phyloP scores from a whole-genome alignment of 2,888 invertebrate genomes.

The Mesoligia furuncula region DNA sequence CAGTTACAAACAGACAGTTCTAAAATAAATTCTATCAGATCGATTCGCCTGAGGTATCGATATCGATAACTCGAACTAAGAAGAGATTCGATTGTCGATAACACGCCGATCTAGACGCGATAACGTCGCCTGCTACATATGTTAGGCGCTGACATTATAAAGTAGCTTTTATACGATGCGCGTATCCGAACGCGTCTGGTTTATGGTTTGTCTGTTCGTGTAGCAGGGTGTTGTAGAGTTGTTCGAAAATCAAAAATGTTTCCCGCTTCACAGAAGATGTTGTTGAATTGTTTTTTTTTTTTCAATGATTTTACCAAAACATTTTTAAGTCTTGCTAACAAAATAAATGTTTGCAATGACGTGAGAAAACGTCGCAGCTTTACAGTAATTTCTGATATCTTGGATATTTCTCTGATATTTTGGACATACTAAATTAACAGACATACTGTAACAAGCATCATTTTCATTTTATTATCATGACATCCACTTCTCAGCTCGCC shows the following conservation, averaged over 20 bases:
- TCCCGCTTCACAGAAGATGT: neutral
- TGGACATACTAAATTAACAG: neutral
- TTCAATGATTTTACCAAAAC: neutral
- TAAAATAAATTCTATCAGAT: conserved; percentile 77
- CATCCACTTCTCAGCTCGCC: neutral
- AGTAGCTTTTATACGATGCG: conserved; percentile 77
- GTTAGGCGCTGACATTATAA: conserved; percentile 81
- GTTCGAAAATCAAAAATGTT: conserved; percentile 64
- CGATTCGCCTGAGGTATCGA: conserved; percentile 76
- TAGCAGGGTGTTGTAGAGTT: conserved; percentile 61
- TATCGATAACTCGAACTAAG: conserved; percentile 73
- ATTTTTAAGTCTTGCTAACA: neutral
- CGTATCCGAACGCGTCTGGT: conserved; percentile 70
- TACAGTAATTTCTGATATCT: neutral
- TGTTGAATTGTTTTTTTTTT: neutral
- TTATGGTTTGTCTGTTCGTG: conserved; percentile 70
- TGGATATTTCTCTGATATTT: neutral
- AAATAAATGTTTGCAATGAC: neutral
- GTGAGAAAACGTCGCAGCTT: neutral
- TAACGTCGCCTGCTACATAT: conserved; percentile 82
- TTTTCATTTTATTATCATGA: neutral
- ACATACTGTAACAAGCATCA: neutral
- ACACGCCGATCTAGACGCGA: conserved; percentile 78
- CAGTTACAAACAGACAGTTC: conserved; percentile 65
- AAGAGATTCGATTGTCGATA: conserved; percentile 83